These are phyloP conservation scores for Megalops atlanticus DNA, from an alignment of 2,113 vertebrate species.

Conservation along the genomic window DNA sequence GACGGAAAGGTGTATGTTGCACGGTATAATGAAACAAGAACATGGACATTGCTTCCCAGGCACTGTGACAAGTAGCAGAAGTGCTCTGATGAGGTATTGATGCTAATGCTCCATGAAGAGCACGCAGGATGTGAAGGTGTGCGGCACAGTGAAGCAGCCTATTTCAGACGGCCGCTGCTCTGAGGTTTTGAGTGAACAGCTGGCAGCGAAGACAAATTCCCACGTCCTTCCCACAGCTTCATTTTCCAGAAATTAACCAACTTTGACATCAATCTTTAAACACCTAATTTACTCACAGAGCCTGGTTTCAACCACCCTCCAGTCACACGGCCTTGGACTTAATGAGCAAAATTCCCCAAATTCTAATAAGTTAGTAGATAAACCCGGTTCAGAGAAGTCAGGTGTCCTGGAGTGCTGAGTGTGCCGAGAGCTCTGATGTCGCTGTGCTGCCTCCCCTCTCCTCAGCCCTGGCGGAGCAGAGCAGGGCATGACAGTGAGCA, in stretches of 20 bases:
- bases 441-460: not conserved
- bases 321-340: conserved; percentile 47
- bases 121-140: not conserved
- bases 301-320: conserved; percentile 43
- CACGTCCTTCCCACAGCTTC: not conserved
- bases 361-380: not conserved
- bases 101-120: not conserved
- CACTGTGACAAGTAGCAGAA: not conserved
- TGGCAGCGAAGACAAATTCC: not conserved
- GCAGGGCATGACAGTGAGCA: conserved; percentile 63
- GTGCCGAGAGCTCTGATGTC: not conserved
- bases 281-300: conserved; percentile 60
- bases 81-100: not conserved
- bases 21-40: not conserved
- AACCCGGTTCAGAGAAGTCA: not conserved
- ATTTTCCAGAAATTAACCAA: conserved; percentile 47
- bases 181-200: not conserved
- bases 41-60: not conserved
- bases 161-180: not conserved
- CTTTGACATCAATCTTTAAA: conserved; percentile 63
- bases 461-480: conserved; percentile 35
- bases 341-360: conserved; percentile 42
- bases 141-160: not conserved
- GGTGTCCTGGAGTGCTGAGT: conserved; percentile 1
- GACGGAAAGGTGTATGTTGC: not conserved